A percentile compares a stretch with the other conserved stretches of the same genome.
Evolutionary conservation across 2,797 vertebrate genomes (phyloP).

Genomic region (Mormyrops attenuatus): DNA sequence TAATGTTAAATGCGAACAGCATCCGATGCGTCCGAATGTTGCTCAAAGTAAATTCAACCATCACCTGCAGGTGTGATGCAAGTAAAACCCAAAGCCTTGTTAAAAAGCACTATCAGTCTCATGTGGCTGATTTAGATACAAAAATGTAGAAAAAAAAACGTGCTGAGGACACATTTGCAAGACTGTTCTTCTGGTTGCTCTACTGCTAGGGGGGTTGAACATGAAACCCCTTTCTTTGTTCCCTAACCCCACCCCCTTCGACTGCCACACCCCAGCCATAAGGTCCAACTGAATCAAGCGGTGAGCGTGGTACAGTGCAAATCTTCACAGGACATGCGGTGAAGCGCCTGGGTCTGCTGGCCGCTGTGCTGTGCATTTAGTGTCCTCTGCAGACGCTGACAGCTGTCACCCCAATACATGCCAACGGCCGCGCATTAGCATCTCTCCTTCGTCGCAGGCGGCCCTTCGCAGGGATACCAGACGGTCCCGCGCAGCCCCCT

Average conservation of each 20-base stretch:
- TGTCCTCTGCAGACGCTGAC: background rate
- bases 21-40: slow-evolving; percentile 37
- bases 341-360: slow-evolving; percentile 20
- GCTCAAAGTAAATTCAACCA: slow-evolving; percentile 37
- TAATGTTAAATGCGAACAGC: slow-evolving; percentile 43
- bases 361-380: background rate
- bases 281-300: slow-evolving; percentile 31
- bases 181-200: slow-evolving; percentile 30
- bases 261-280: slow-evolving; percentile 19
- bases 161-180: slow-evolving; percentile 31
- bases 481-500: background rate
- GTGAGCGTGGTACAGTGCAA: slow-evolving; percentile 57
- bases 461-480: background rate
- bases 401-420: background rate
- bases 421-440: background rate
- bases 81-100: slow-evolving; percentile 18
- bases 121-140: slow-evolving; percentile 22
- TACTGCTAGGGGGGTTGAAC: background rate
- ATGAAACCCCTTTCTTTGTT: background rate
- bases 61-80: slow-evolving; percentile 32
- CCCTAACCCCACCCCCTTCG: background rate
- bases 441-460: background rate
- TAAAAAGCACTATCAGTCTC: slow-evolving; percentile 21
- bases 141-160: slow-evolving; percentile 11
- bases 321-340: slow-evolving; percentile 47